Evolutionary conservation across 2,113 vertebrate genomes (phyloP).

Genomic region (Nanorana parkeri): DNA sequence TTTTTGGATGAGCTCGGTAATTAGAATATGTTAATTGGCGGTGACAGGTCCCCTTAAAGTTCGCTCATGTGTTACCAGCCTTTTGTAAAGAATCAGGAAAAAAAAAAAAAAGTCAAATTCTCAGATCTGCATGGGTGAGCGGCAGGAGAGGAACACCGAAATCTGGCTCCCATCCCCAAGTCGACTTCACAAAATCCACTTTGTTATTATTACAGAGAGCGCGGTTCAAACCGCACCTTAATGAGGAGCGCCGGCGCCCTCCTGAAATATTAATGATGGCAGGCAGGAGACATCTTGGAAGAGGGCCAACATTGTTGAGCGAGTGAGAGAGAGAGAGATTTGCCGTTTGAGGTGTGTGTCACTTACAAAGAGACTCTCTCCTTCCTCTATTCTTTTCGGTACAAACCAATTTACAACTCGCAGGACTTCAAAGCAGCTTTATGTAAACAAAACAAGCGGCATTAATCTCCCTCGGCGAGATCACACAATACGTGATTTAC

Average conservation of each 20-base stretch:
- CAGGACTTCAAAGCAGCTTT: conserved; percentile 1
- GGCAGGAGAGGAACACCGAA: not conserved
- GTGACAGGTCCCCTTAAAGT: not conserved
- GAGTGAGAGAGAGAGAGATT: not conserved
- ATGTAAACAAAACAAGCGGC: not conserved
- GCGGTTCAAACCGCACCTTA: not conserved
- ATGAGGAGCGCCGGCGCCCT: not conserved
- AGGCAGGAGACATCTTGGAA: conserved; percentile 18
- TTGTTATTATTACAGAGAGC: not conserved
- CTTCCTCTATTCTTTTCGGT: not conserved
- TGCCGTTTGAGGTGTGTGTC: not conserved
- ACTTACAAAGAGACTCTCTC: not conserved
- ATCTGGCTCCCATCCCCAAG: not conserved
- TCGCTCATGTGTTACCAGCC: not conserved
- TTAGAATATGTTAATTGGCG: not conserved
- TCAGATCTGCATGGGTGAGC: conserved; percentile 13
- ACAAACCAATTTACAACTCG: conserved; percentile 6
- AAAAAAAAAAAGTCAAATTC: not conserved
- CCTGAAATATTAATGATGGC: conserved; percentile 30
- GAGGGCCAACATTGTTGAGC: conserved; percentile 25
- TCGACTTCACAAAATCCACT: conserved; percentile 14
- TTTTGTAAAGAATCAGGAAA: no score
- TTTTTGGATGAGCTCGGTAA: not conserved
- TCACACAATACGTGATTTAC: not conserved
- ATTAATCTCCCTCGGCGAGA: not conserved